Percentiles rank a stretch among this genome's conserved stretches.
Evolutionary conservation across 2,113 vertebrate species (phyloP).

Genomic region (Perca flavescens): DNA sequence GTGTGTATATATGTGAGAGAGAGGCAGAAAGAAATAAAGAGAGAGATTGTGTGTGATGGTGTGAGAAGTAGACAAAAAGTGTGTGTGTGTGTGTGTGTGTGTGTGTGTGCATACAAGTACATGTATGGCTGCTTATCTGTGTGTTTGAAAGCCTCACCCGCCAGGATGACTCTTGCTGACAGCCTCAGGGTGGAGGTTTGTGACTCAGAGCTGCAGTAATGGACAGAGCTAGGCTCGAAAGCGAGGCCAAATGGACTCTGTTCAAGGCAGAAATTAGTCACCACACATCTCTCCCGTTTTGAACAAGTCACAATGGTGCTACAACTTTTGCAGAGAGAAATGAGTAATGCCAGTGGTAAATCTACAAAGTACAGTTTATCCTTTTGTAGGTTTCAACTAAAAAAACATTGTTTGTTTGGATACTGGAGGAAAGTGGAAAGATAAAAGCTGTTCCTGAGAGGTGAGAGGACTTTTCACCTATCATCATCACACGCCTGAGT

Average conservation of each 20-base stretch:
- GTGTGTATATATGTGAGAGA: conserved; percentile 5
- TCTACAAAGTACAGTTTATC: conserved; percentile 44
- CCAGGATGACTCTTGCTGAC: conserved; percentile 63
- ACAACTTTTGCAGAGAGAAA: conserved; percentile 47
- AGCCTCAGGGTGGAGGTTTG: conserved; percentile 71
- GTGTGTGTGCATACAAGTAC: conserved; percentile 16
- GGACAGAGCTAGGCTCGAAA: conserved; percentile 58
- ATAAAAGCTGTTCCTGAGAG: conserved; percentile 13
- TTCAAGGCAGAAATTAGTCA: conserved; percentile 76
- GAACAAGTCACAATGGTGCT: conserved; percentile 38
- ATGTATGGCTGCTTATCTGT: conserved; percentile 37
- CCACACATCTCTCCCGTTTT: conserved; percentile 46
- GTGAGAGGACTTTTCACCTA: conserved; percentile 17
- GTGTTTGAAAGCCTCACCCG: conserved; percentile 43
- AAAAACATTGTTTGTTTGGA: conserved; percentile 3
- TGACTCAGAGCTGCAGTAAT: conserved; percentile 76
- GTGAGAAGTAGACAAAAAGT: conserved; percentile 31
- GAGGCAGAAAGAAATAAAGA: background rate
- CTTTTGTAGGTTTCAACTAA: conserved; percentile 35
- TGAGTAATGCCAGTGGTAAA: conserved; percentile 43
- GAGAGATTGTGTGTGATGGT: conserved; percentile 15
- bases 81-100: conserved; percentile 14
- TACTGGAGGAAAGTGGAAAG: background rate
- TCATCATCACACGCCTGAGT: background rate
- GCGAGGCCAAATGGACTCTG: conserved; percentile 65